Evolutionary conservation across 2,113 vertebrate species (phyloP), one percentile per base, ranked within the genome.

Genomic region (Rhinolophus sinicus): DNA sequence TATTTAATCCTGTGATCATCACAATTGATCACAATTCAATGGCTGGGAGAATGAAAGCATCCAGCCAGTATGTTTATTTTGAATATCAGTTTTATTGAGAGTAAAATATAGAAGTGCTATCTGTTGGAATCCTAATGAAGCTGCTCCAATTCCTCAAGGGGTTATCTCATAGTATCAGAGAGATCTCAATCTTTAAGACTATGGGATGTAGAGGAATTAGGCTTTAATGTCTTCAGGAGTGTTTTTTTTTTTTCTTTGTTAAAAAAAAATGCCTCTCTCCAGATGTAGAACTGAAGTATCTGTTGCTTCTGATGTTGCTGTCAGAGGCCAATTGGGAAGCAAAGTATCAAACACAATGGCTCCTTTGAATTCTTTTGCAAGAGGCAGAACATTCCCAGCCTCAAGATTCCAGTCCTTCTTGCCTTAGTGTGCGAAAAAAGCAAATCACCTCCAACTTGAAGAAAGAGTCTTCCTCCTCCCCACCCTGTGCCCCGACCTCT

Each of bases 241-340:
- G 54, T 11, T 14, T 21, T 33, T 90, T 67, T 10, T 4, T 26
- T 56, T 62, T 5, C 19, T 64, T 44, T 95, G 60, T 44, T 50
- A 95, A 95, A 82, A 93, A 93, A 40, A 73, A 95, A 94, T 40
- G 86, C 50, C 83, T 94, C 82, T 95, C 96, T 97, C 94, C 90
- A 97, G 95, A 96, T 94, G 95, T 96, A 88, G 75, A 70, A 72
- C 78, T 93, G 54, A 96, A 95, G 83, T 97, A 92, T 97, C 96
- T 95, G 40, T 94, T 96, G 87, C 90, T 95, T 96, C 97, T 97
- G 95, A 95, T 93, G 93, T 96, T 87, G 77, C 94, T 97, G 89
- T 96, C 93, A 93, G 92, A 89, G 80, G 83, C 93, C 95, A 89
- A 82, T 56, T 92, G 97, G 92, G 75, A 89, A 97, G 94, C 80